These are phyloP conservation scores for Euphydryas editha DNA, from an alignment of 2,888 invertebrate species.

Conservation along the genomic window DNA sequence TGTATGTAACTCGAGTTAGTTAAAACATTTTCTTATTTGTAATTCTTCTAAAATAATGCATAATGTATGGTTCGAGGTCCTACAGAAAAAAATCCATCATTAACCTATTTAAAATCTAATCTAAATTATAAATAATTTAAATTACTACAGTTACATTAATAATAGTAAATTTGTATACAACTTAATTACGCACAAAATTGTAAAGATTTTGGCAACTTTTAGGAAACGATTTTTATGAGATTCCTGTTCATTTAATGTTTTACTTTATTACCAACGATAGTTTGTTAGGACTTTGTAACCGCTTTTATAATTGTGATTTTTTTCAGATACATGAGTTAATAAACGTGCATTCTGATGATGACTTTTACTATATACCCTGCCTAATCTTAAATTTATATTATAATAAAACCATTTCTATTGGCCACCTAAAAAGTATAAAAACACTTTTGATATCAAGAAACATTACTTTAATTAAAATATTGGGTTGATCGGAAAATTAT, in stretches of 20 bases:
- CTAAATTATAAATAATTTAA: conserved; percentile 31
- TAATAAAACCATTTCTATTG: background rate
- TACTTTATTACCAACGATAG: conserved; percentile 51
- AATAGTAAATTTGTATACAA: conserved; percentile 31
- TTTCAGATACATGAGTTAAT: conserved; percentile 70
- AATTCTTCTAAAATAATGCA: conserved; percentile 55
- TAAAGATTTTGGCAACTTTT: conserved; percentile 44
- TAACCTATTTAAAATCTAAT: conserved; percentile 18
- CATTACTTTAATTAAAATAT: too few species aligned
- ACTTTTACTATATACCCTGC: conserved; percentile 29
- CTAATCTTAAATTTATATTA: background rate
- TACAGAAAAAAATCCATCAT: conserved; percentile 37
- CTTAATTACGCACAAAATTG: conserved; percentile 55
- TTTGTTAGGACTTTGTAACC: conserved; percentile 60
- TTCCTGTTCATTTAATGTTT: conserved; percentile 43
- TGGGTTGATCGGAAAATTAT: too few species aligned
- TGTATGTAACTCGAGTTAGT: conserved; percentile 58
- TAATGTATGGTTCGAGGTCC: conserved; percentile 50
- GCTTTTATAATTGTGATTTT: conserved; percentile 69
- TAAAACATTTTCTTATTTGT: conserved; percentile 69
- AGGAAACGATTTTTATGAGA: conserved; percentile 41
- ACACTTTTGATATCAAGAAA: too few species aligned
- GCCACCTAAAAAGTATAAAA: too few species aligned
- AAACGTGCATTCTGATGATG: conserved; percentile 62
- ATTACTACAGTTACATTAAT: conserved; percentile 28